Evolutionary conservation across 2,113 vertebrate species (phyloP).

Genomic region (Lutjanus erythropterus): DNA sequence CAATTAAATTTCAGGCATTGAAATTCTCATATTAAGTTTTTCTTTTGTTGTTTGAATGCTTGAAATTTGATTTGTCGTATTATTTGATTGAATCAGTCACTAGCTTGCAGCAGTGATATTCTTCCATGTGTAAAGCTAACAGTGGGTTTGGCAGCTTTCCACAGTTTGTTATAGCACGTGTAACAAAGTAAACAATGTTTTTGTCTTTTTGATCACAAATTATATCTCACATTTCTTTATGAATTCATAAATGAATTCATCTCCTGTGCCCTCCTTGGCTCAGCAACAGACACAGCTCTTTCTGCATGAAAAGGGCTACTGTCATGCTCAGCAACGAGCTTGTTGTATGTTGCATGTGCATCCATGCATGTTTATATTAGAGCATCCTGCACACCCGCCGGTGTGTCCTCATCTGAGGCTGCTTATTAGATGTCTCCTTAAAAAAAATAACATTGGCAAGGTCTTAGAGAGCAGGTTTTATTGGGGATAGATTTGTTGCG

Average conservation of each 20-base stretch:
- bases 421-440: conserved; percentile 24
- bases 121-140: neutral
- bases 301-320: neutral
- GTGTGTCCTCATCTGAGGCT: neutral
- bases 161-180: conserved; percentile 3
- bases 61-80: conserved; percentile 41
- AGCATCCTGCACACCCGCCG: neutral
- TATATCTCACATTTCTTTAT: neutral
- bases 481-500: conserved; percentile 44
- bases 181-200: conserved; percentile 13
- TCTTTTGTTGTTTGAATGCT: conserved; percentile 21
- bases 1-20: conserved; percentile 1
- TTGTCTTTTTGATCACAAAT: neutral
- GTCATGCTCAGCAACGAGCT: neutral
- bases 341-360: neutral
- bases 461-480: conserved; percentile 57
- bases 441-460: conserved; percentile 37
- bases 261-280: neutral
- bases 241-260: too few species aligned
- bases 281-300: neutral
- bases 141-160: neutral
- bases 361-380: neutral
- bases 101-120: conserved; percentile 6
- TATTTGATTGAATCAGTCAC: too few species aligned
- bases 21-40: neutral